phyloP scores from a whole-genome alignment of 2,797 vertebrate genomes.

The Streptopelia turtur region DNA sequence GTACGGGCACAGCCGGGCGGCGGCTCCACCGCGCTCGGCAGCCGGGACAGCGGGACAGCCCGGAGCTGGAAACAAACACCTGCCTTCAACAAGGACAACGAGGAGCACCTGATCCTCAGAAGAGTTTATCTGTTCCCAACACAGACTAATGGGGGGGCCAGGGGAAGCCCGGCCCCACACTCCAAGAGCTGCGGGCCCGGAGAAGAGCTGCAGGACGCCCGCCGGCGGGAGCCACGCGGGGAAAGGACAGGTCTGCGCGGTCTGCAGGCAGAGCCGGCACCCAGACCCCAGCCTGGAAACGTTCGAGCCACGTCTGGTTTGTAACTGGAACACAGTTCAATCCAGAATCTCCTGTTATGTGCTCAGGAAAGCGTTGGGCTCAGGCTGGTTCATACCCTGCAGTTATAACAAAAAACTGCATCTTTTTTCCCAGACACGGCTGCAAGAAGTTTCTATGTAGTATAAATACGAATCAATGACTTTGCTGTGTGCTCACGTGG shows the following conservation, averaged over 20 bases:
- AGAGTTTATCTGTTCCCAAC: not conserved
- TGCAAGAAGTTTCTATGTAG: not conserved
- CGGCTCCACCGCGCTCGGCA: not conserved
- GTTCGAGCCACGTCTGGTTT: not conserved
- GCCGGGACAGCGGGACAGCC: too few species aligned
- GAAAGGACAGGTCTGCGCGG: not conserved
- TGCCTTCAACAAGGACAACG: not conserved
- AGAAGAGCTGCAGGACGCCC: not conserved
- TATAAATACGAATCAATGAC: not conserved
- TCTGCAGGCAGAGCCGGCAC: not conserved
- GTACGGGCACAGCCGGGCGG: not conserved
- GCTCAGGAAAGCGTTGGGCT: not conserved
- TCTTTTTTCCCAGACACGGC: not conserved
- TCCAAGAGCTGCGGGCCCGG: not conserved
- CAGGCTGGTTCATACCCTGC: not conserved
- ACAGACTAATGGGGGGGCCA: rapidly evolving
- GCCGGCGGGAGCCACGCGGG: not conserved
- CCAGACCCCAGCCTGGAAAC: not conserved
- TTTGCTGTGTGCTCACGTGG: not conserved
- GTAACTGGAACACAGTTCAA: not conserved
- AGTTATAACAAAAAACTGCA: not conserved
- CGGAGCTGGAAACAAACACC: not conserved
- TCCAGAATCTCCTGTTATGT: rapidly evolving
- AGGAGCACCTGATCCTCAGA: not conserved
- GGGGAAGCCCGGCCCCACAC: not conserved